phyloP scores from a whole-genome alignment of 2,888 invertebrate species.

The Ethmia dodecea region DNA sequence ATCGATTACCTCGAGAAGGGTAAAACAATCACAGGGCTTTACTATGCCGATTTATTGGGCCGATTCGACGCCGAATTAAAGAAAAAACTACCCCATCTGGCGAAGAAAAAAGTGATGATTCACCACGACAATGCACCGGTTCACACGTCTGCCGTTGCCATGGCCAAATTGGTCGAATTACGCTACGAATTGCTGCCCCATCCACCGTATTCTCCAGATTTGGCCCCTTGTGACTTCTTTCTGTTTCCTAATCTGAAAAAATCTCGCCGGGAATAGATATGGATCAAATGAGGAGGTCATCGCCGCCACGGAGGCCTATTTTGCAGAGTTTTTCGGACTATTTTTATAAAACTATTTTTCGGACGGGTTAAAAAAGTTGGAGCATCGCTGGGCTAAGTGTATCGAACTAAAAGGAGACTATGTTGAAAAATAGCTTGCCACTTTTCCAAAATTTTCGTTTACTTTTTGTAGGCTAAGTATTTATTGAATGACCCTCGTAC shows the following conservation, averaged over 20 bases:
- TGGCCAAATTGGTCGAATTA: conserved; percentile 18
- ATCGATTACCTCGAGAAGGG: conserved; percentile 24
- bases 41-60: conserved; percentile 24
- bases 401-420: conserved; percentile 19
- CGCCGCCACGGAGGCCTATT: conserved; percentile 17
- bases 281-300: conserved; percentile 12
- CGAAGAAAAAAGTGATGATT: conserved; percentile 25
- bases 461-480: conserved; percentile 3
- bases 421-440: conserved; percentile 15
- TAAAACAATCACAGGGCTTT: conserved; percentile 22
- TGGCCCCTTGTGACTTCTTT: conserved; percentile 20
- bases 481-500: conserved; percentile 4
- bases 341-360: conserved; percentile 24
- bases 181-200: conserved; percentile 19
- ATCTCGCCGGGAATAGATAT: conserved; percentile 7
- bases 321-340: conserved; percentile 15
- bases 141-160: conserved; percentile 16
- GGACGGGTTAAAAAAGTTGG: conserved; percentile 19
- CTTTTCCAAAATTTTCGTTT: conserved; percentile 13
- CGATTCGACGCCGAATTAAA: conserved; percentile 20
- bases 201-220: conserved; percentile 19
- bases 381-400: conserved; percentile 18
- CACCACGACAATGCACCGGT: conserved; percentile 20
- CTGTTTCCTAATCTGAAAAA: conserved; percentile 16
- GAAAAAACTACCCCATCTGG: conserved; percentile 22